Evolutionary conservation across 2,797 vertebrate species (phyloP).

Genomic region (Parambassis ranga): DNA sequence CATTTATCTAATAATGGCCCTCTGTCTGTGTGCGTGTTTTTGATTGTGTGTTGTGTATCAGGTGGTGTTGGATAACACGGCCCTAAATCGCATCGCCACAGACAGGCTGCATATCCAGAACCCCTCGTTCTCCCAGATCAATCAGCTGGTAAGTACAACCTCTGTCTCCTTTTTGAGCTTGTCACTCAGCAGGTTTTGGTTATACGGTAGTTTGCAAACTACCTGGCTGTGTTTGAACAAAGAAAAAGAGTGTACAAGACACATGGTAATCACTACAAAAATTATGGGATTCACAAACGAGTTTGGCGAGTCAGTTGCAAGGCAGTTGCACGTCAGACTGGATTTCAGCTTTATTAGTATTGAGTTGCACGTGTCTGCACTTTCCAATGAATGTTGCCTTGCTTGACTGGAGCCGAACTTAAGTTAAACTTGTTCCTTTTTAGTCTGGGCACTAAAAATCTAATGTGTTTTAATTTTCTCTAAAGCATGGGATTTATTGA

Average conservation of each 20-base stretch:
- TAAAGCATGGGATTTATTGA: no score
- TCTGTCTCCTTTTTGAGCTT: background rate
- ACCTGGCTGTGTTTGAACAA: background rate
- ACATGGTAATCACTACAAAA: background rate
- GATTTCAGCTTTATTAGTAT: slow-evolving; percentile 44
- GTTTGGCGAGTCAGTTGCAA: slow-evolving; percentile 53
- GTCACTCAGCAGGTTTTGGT: slow-evolving; percentile 6
- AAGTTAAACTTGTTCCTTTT: no score
- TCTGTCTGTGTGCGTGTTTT: slow-evolving; percentile 9
- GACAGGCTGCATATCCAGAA: slow-evolving; percentile 97
- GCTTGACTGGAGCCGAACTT: background rate
- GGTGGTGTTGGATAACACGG: slow-evolving; percentile 97
- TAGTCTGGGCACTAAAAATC: no score
- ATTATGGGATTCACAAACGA: slow-evolving; percentile 47
- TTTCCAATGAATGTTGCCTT: background rate
- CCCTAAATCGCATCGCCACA: slow-evolving; percentile 94
- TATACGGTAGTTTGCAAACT: background rate
- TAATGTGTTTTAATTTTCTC: no score
- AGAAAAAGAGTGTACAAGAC: background rate
- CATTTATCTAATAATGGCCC: slow-evolving; percentile 17
- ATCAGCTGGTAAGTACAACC: slow-evolving; percentile 89
- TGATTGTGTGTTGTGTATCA: slow-evolving; percentile 53
- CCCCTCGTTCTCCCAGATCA: slow-evolving; percentile 97
- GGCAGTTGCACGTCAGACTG: slow-evolving; percentile 40
- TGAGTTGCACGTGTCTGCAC: background rate